Percentiles rank a stretch among this genome's conserved stretches.
Conservation (phyloP, 2,113 vertebrate genomes). For the Arizona elegans region DNA sequence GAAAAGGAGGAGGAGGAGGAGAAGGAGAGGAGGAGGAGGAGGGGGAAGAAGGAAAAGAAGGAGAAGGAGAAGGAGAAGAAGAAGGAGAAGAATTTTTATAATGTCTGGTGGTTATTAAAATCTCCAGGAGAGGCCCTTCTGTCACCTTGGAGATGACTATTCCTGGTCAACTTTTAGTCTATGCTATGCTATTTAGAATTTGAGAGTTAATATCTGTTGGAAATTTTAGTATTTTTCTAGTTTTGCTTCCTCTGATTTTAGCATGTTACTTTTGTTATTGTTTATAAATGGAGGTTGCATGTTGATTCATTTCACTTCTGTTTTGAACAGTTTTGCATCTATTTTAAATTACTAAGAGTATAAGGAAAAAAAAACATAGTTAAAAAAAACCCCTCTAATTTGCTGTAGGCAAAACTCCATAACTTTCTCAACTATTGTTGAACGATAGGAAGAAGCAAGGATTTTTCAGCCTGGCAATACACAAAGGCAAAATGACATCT, state of each 20-base stretch:
- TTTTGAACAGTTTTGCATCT: background rate
- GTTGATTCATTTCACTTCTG: background rate
- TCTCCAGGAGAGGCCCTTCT: background rate
- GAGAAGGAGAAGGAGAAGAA: no score
- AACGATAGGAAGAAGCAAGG: background rate
- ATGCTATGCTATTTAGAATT: background rate
- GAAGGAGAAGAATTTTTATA: no score
- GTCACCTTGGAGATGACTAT: background rate
- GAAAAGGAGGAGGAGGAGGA: rapidly evolving
- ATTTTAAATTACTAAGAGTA: background rate
- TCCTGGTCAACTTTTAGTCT: background rate
- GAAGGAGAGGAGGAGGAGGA: no score
- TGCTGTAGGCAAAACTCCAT: background rate
- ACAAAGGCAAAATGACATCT: background rate
- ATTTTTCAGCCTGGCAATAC: background rate
- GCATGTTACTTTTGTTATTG: background rate
- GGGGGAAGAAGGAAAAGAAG: no score
- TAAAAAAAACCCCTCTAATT: background rate
- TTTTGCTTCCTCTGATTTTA: background rate
- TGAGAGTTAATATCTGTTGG: background rate
- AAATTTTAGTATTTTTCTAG: background rate
- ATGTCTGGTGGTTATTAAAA: background rate
- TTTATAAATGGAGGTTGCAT: background rate
- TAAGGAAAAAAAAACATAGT: background rate
- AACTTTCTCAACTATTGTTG: background rate